Evolutionary conservation across 2,113 vertebrate genomes (phyloP), one percentile per base, ranked within the genome.

Genomic region (Petroica traversi): DNA sequence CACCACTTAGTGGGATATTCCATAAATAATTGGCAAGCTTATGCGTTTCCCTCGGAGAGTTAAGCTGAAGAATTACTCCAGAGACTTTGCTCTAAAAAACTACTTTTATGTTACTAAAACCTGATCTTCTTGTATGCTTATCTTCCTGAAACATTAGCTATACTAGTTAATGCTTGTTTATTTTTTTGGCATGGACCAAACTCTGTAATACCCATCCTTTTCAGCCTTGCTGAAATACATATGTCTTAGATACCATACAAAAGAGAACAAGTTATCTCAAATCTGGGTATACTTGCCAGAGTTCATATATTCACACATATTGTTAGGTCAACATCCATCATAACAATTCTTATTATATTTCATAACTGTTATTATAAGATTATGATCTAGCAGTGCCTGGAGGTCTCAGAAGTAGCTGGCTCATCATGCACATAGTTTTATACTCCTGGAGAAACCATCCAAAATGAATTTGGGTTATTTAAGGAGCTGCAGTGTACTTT

Each of bases 391-490:
- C 55, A 40, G 85, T 66, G 51, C 79, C 85, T 54, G 22, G 38
- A 92, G 91, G 51, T 93, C 82, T 88, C 92, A 80, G 55, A 92
- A 94, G 79, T 28, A 74, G 41, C 59, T 93, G 68, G 83, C 24
- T 95, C 48, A 91, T 91, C 79, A 77, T 55, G 67, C 34, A 71
- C 46, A 81, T 71, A 36, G 57, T 63, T 96, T 94, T 92, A 55
- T 88, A 38, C n/a, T 96, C 68, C 82, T 83, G 52, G n/a, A 92
- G 90, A 96, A 95, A 91, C 75, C 31, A 73, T 85, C 45, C 49
- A 88, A 77, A 92, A 86, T 88, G n/a, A 92, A 91, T 96, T 67
- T 86, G 40, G 26, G 57, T 94, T 96, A 94, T 90, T 95, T 86
- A 92, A 96, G 79, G 79, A 94, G 75, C 88, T 92, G 85, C 68